A percentile compares a stretch with the other conserved stretches of the same genome.
phyloP scores from a whole-genome alignment of 2,113 vertebrate species.

The Rhinoptilus africanus region DNA sequence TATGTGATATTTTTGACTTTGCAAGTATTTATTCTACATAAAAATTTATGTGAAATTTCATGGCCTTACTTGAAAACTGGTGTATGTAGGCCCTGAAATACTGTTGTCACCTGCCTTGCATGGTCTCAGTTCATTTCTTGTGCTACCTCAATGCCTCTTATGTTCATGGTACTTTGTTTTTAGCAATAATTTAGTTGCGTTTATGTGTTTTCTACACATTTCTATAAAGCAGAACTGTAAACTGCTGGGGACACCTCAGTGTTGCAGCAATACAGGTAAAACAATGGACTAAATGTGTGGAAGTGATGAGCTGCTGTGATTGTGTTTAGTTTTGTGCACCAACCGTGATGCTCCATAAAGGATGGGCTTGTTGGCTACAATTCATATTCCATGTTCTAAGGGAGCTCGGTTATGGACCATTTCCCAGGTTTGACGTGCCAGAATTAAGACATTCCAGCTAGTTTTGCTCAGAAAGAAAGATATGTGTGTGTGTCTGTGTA shows the following conservation, averaged over 20 bases:
- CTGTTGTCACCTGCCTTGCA: neutral
- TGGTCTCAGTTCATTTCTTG: neutral
- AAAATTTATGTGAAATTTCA: neutral
- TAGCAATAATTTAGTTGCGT: neutral
- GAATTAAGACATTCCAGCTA: neutral
- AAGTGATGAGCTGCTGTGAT: neutral
- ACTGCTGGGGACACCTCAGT: neutral
- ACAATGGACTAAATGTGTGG: neutral
- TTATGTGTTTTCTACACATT: neutral
- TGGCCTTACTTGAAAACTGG: neutral
- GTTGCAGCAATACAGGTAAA: neutral
- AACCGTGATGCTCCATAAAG: neutral
- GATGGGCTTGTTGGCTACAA: neutral
- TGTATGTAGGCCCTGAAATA: neutral
- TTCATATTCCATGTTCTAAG: neutral
- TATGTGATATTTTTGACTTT: neutral
- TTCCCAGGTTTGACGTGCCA: neutral
- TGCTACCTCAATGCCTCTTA: neutral
- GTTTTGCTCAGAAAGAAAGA: neutral
- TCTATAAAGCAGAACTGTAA: neutral
- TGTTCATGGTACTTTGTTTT: neutral
- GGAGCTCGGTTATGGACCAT: neutral
- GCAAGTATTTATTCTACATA: neutral
- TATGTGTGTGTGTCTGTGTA: accelerated
- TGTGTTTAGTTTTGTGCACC: neutral